Base-by-base conservation (phyloP, 2,113 vertebrate genomes). In the Periophthalmodon schlosseri region DNA sequence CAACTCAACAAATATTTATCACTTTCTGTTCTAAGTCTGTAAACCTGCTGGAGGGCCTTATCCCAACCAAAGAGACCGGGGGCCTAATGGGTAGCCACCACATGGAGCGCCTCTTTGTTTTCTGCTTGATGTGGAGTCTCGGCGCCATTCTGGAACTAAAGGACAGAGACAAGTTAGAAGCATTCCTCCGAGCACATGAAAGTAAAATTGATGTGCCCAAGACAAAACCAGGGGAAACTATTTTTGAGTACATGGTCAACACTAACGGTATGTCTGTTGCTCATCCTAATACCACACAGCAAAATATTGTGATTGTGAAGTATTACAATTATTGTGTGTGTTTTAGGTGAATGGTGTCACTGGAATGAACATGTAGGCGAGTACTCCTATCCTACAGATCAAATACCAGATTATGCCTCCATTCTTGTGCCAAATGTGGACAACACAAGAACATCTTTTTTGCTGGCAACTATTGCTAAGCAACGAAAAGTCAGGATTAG, bases 341-440 rank as follows among this genome's bases (percentile, higher is more conserved):
- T 74, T 74, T 14, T 77, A 99, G 97, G 96, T 70, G 88, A 94
- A 20, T 99, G 97, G 97, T 85, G 90, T 75, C 97, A 98, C 79
- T 99, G 98, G 97, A 93, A 83, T 73, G 93, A 89, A 0, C 66
- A 78, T 0, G 94, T 96, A 20, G 95, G 95, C 75, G 95, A 96
- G 20, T 99, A 96, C 2, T 16, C 95, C 9, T 99, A 98, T 78
- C 96, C 97, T 0, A 78, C 90, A 0, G 90, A 93, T 34, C 61
- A 75, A 58, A 95, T 88, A 15, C 97, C 96, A 49, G 95, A 96
- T 10, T 99, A 98, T 54, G 74, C 90, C 77, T 96, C 98, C 61
- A 97, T 99, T 80, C 87, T 99, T 83, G 96, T 99, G n/a, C 98
- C 97, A 63, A 98, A 97, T 80, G 96, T 99, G 23, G 97, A 99